A percentile compares a stretch with the other conserved stretches of the same genome.
Evolutionary conservation across 1,140 invertebrate genomes (phyloP).

Genomic region (Centruroides vittatus): DNA sequence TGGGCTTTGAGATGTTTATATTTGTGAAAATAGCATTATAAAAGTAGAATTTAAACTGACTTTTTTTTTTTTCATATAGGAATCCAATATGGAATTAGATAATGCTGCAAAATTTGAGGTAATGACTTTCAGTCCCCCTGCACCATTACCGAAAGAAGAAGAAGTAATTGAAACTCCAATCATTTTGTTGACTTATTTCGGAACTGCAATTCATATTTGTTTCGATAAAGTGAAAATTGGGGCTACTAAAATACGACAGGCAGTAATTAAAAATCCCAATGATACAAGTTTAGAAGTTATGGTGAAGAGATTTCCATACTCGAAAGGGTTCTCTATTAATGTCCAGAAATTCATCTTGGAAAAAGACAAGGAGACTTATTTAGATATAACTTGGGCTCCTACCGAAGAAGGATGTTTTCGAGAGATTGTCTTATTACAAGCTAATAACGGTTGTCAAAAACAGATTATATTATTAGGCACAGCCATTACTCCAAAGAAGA

Average conservation of each 20-base stretch:
- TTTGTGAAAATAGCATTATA: too few species aligned
- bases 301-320: constrained; percentile 9
- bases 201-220: not conserved
- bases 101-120: too few species aligned
- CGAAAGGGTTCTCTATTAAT: constrained; percentile 4
- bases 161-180: constrained; percentile 1
- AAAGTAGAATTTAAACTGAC: too few species aligned
- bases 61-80: too few species aligned
- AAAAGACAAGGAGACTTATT: not conserved
- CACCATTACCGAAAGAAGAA: not conserved
- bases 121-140: not conserved
- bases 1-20: too few species aligned
- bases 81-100: too few species aligned
- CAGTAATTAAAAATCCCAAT: constrained; percentile 1
- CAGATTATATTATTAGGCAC: constrained; percentile 4
- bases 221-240: constrained; percentile 13
- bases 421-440: constrained; percentile 4
- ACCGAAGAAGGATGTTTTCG: constrained; percentile 1
- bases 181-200: constrained; percentile 8
- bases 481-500: constrained; percentile 2
- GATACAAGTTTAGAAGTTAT: not conserved
- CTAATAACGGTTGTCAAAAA: constrained; percentile 1
- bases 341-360: not conserved
- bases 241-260: not conserved
- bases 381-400: constrained; percentile 7